Conservation (phyloP, 1,140 invertebrate genomes). For the Lepidurus apus region DNA sequence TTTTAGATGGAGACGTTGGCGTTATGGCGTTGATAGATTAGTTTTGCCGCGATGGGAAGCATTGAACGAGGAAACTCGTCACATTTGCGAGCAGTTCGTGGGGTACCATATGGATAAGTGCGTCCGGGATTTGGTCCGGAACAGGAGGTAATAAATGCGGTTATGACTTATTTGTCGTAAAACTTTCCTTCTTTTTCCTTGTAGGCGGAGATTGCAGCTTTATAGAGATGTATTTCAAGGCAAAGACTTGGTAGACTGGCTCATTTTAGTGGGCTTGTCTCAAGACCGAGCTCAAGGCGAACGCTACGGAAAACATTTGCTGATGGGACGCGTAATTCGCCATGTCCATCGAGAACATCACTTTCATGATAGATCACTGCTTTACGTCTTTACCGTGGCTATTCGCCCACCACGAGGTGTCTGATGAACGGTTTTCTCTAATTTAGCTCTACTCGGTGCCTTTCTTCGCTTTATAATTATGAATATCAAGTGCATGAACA, state of each 20-base stretch:
- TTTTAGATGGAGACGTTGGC: conserved; percentile 47
- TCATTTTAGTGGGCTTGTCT: conserved; percentile 69
- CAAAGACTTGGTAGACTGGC: conserved; percentile 76
- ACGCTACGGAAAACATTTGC: conserved; percentile 71
- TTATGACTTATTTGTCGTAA: neutral
- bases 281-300: conserved; percentile 68
- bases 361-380: conserved; percentile 56
- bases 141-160: conserved; percentile 51
- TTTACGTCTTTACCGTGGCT: conserved; percentile 45
- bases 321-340: conserved; percentile 72
- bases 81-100: conserved; percentile 82
- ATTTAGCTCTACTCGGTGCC: neutral
- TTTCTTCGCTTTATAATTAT: neutral
- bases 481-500: conserved; percentile 11
- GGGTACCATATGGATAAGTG: conserved; percentile 77
- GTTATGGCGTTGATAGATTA: conserved; percentile 62
- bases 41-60: conserved; percentile 65
- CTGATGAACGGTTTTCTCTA: neutral
- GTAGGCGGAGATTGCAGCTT: conserved; percentile 62
- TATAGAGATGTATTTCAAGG: conserved; percentile 78
- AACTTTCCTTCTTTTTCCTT: conserved; percentile 23
- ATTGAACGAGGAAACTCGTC: conserved; percentile 66
- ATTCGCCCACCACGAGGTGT: neutral
- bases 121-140: conserved; percentile 66
- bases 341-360: conserved; percentile 76